Base-by-base conservation (phyloP, 1,140 invertebrate species). In the Lepidurus couesii region DNA sequence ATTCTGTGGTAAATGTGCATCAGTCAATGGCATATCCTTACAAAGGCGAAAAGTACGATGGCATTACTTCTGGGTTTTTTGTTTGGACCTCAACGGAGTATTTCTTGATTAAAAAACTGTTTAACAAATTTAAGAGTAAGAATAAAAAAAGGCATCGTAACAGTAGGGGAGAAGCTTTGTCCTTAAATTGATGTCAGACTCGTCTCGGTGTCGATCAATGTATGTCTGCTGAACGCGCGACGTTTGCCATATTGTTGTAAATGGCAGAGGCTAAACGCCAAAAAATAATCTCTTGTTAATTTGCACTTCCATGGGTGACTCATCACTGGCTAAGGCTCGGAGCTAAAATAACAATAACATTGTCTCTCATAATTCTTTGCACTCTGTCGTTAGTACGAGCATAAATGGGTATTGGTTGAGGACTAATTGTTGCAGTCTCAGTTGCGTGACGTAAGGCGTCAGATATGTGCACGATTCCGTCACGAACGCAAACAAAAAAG, bases 401-500 rank as follows among this genome's bases (percentile, higher is more conserved):
- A 21, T 65, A 65, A 65, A 65, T 16, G 45, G 45, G 45, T 65
- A 21, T 65, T 65, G 53, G 53, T 65, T 65, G 13, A 65, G 8
- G 53, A 65, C 13, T 65, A 65, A 65, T 65, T 65, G 53, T 65
- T 65, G 53, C 53, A 65, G 53, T 65, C 8, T 21, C 53, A 65
- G 53, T 13, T 21, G 53, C 53, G 9, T 65, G 53, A 65, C 53
- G 53, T 65, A 65, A 65, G 53, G 6, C 53, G 16, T 7, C 13
- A n/a, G 21, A 65, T 65, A 65, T 65, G 53, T 21, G 8, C 53
- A 11, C 16, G 53, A 21, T 65, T 65, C 53, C 13, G 16, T 65
- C 13, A 65, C 34, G 34, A 34, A 34, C 34, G 3, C 34, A 34
- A 65, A 21, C 13, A 16, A 0, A 13, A 16, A 65, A 21, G 13